Conservation (phyloP, 2,113 vertebrate genomes). For the Prolemur simus region DNA sequence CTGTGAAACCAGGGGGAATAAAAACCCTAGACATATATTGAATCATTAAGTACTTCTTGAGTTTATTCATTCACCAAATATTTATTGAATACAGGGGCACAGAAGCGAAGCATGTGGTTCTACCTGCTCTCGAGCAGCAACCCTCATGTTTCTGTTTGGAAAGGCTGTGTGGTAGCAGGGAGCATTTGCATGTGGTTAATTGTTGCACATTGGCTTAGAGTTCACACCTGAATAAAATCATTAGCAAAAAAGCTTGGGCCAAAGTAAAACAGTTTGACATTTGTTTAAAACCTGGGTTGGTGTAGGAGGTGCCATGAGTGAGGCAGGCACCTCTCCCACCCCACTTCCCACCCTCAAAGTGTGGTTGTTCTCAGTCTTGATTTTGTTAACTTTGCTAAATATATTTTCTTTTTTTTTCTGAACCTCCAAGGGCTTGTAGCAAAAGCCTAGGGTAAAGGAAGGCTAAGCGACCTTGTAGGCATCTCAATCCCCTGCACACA, state of each 20-base stretch:
- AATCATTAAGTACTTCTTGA: slow-evolving; percentile 23
- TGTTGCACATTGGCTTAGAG: slow-evolving; percentile 24
- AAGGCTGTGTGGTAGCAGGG: not conserved
- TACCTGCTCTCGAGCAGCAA: not conserved
- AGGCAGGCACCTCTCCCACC: too few species aligned
- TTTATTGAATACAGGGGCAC: not conserved
- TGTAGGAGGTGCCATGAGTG: not conserved
- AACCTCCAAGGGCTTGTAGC: not conserved
- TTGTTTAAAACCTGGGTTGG: not conserved
- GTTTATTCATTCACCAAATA: slow-evolving; percentile 58
- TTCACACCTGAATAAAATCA: slow-evolving; percentile 47
- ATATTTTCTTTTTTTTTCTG: not conserved
- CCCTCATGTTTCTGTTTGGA: not conserved
- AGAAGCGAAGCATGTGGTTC: not conserved
- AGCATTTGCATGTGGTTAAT: not conserved
- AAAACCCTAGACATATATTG: slow-evolving; percentile 39
- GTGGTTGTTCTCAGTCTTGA: not conserved
- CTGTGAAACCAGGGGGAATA: not conserved
- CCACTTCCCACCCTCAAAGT: not conserved
- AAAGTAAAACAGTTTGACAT: not conserved
- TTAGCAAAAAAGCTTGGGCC: not conserved
- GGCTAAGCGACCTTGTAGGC: not conserved
- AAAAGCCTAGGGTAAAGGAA: not conserved
- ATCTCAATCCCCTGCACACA: not conserved
- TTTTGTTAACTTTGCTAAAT: slow-evolving; percentile 38